Percentiles rank a stretch among this genome's conserved stretches.
Conservation (phyloP, 2,797 vertebrate species). For the Typhlichthys subterraneus region DNA sequence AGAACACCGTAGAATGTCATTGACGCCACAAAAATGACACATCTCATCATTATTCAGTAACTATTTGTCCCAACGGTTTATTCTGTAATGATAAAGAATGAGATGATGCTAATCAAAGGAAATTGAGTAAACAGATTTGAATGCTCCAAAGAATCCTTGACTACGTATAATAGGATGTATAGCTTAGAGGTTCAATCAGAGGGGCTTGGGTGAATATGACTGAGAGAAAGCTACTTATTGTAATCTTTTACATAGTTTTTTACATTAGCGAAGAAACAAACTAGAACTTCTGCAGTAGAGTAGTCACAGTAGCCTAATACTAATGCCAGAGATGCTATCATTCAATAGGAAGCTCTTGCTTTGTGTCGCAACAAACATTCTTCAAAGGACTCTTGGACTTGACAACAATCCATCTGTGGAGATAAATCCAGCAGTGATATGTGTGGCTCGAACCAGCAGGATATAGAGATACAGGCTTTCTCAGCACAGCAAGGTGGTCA, state of each 20-base stretch:
- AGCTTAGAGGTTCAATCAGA: slow-evolving; percentile 75
- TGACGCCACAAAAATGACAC: too few species aligned
- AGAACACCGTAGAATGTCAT: too few species aligned
- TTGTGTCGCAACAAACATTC: neutral
- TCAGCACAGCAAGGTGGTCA: slow-evolving; percentile 54
- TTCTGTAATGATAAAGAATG: too few species aligned
- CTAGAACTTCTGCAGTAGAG: neutral
- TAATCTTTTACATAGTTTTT: neutral
- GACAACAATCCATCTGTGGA: slow-evolving; percentile 30
- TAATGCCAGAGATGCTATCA: neutral
- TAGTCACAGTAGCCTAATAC: too few species aligned
- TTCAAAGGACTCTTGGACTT: slow-evolving; percentile 28
- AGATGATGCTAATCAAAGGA: slow-evolving; percentile 36
- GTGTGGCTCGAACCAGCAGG: slow-evolving; percentile 35
- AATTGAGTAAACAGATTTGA: slow-evolving; percentile 69
- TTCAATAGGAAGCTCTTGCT: slow-evolving; percentile 13
- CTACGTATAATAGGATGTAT: slow-evolving; percentile 79
- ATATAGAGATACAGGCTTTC: slow-evolving; percentile 52
- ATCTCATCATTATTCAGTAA: too few species aligned
- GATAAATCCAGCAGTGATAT: slow-evolving; percentile 14
- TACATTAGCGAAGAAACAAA: neutral
- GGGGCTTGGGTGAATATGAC: slow-evolving; percentile 73
- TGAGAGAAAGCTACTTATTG: slow-evolving; percentile 58
- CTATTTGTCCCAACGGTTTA: too few species aligned
- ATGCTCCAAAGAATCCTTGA: slow-evolving; percentile 76